Evolutionary conservation across 2,888 invertebrate species (phyloP), one percentile per base, ranked within the genome.

Genomic region (Bellardia pandia): DNA sequence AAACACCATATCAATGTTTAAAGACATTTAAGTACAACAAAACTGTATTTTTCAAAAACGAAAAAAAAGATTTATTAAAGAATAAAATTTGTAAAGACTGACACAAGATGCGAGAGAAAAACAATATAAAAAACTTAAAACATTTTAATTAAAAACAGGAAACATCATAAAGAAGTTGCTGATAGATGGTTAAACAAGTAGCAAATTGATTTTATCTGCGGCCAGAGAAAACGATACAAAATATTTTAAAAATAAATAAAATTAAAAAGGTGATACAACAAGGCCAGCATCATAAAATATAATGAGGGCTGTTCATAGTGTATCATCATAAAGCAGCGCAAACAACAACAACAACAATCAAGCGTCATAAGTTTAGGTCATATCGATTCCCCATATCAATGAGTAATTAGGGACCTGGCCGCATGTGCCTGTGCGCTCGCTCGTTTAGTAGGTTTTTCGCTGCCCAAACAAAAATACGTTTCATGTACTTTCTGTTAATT

Each of bases 141-240:
- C 77, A 83, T 78, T 84, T 84, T 78, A 74, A 84, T 84, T 84
- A 84, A 78, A 78, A 78, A 78, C 84, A 84, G 78, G 78, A 84
- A 84, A 84, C 76, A 69, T 71, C 71, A 83, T 64, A 77, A 77
- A 69, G 60, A 74, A 84, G 78, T 72, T 84, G 74, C 72, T 78
- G 78, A 78, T 74, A 56, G 76, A 82, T 76, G 76, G 76, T 45
- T 83, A 69, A 76, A 77, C 76, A 83, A 83, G 76, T 83, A 76
- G 83, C 83, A 81, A 76, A 83, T 71, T 83, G 76, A 83, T 83
- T 71, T 83, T 83, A 83, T 83, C 83, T 75, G 40, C 42, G 81
- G 48, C 56, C 56, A 51, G 37, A 53, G 30, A 62, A 53, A 45
- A 69, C 33, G 30, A 5, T 6, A 66, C 13, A 66, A 16, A 64